Percentiles rank a stretch among this genome's conserved stretches.
Evolutionary conservation across 2,113 vertebrate genomes (phyloP).

Genomic region (Tinamus guttatus): DNA sequence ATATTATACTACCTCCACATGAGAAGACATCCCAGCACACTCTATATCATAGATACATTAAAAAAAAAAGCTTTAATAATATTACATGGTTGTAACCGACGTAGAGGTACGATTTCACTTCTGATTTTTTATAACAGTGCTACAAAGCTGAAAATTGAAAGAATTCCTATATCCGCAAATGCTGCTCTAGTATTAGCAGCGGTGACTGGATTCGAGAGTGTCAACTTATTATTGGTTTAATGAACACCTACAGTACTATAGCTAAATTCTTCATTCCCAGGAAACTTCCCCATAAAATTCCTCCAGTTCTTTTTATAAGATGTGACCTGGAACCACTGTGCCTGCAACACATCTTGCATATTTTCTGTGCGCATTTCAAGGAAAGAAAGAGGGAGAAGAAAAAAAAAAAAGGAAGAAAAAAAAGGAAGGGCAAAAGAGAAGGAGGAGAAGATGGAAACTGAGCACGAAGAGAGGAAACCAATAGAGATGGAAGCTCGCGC

Average conservation of each 20-base stretch:
- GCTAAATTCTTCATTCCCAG: constrained; percentile 1
- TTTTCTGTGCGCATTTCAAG: constrained; percentile 40
- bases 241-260: neutral
- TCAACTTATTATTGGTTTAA: constrained; percentile 21
- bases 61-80: neutral
- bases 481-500: constrained; percentile 47
- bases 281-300: constrained; percentile 54
- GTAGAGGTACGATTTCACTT: neutral
- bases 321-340: constrained; percentile 41
- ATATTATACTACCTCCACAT: neutral
- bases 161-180: neutral
- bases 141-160: constrained; percentile 36
- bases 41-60: neutral
- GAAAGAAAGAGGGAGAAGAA: neutral
- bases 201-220: neutral
- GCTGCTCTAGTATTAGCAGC: neutral
- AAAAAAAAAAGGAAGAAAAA: too few relatives aligned
- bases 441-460: constrained; percentile 5
- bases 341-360: neutral
- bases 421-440: neutral
- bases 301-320: constrained; percentile 51
- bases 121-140: neutral
- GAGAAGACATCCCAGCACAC: neutral
- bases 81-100: neutral
- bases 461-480: neutral